Base-by-base conservation (phyloP, 2,113 vertebrate species). In the Ranitomeya imitator region DNA sequence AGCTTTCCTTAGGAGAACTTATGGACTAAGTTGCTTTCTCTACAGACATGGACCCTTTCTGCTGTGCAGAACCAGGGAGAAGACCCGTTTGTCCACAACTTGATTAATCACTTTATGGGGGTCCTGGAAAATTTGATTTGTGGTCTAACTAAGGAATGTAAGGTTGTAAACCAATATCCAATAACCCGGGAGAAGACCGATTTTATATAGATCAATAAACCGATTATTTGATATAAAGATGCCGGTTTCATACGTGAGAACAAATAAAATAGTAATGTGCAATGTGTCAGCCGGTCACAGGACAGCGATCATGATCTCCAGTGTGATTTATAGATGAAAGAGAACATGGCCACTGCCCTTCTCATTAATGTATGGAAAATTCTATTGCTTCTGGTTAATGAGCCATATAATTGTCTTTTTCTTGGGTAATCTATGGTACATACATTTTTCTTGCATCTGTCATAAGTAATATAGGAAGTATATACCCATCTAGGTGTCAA, bases 161-260 rank as follows among this genome's bases (percentile, higher is more conserved):
- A 69, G 61, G 21, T 23, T 63, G 13, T 63, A 67, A 31, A 80
- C n/a, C 21, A 23, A 69, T 54, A 7, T 23, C 63, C 63, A 21
- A 61, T 52, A 76, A 83, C 57, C 26, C 87, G 5, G 26, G 45
- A 61, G 3, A 21, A 69, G 57, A 81, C 60, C 60, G 16, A 8
- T 91, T 93, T 92, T 92, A 90, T 91, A 90, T 61, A 77, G 89
- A 19, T 89, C 86, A 94, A 93, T 93, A 93, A 94, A 94, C 19
- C 9, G 26, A 94, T 67, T 65, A 51, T 83, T 88, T 83, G 79
- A 61, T 83, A 88, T 60, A 82, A 69, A 87, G 15, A 80, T 11
- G 23, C 15, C 0, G 31, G 6, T 37, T 45, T 74, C 16, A 18
- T 74, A 45, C 60, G 9, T 85, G 16, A 7, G n/a, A 26, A 3